Percentiles rank a stretch among this genome's conserved stretches.
These are phyloP conservation scores for Melanotaenia trifasciata DNA, from an alignment of 2,797 vertebrate species.

Conservation along the genomic window DNA sequence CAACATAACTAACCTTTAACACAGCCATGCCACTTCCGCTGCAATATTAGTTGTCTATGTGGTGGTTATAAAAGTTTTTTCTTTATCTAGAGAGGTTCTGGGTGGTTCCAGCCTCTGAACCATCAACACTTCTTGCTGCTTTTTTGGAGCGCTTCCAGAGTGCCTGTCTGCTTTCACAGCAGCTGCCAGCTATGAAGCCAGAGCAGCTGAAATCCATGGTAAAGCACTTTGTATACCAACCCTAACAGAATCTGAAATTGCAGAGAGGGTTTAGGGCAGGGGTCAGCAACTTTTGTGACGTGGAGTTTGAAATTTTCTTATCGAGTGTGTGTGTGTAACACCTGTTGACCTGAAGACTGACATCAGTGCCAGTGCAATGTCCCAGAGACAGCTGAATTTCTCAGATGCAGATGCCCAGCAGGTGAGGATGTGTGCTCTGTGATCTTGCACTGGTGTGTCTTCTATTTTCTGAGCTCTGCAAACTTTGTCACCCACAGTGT, in stretches of 20 bases:
- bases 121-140: constrained; percentile 84
- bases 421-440: too few species aligned
- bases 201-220: constrained; percentile 93
- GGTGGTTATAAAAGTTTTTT: constrained; percentile 2
- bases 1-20: background rate
- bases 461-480: too few species aligned
- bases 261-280: background rate
- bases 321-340: too few species aligned
- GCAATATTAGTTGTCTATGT: background rate
- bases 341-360: too few species aligned
- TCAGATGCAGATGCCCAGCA: too few species aligned
- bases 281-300: too few species aligned
- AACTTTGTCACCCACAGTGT: background rate
- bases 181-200: constrained; percentile 91
- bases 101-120: constrained; percentile 88
- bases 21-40: background rate
- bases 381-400: too few species aligned
- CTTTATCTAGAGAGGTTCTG: constrained; percentile 89
- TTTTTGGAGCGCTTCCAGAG: constrained; percentile 91
- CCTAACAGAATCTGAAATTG: background rate
- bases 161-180: constrained; percentile 88
- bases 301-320: too few species aligned
- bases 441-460: too few species aligned
- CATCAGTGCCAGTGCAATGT: too few species aligned
- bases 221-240: constrained; percentile 45